Conservation (phyloP, 37 sponge, comb jelly and placozoan species). For the Ephydatia muelleri region DNA sequence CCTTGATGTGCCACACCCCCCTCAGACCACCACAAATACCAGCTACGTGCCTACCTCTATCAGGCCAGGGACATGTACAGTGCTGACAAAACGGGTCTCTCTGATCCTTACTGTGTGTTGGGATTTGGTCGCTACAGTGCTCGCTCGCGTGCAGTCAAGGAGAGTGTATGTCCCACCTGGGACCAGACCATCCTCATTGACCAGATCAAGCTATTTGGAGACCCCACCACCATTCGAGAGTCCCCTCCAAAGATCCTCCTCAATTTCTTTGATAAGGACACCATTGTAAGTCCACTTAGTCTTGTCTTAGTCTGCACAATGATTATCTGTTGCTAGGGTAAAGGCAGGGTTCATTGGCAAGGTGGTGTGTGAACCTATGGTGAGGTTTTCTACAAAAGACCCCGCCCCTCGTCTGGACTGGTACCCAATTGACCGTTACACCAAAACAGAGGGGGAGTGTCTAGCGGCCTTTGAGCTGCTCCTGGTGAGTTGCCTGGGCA, state of each 20-base stretch:
- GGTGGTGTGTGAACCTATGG: slow-evolving; percentile 47
- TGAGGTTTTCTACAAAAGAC: slow-evolving; percentile 60
- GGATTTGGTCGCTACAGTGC: slow-evolving; percentile 76
- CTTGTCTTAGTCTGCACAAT: not conserved
- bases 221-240: slow-evolving; percentile 56
- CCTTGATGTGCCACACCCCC: slow-evolving; percentile 2
- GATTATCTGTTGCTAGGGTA: slow-evolving; percentile 61
- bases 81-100: slow-evolving; percentile 92
- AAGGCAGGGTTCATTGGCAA: slow-evolving; percentile 88
- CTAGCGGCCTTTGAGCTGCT: slow-evolving; percentile 95
- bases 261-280: slow-evolving; percentile 96
- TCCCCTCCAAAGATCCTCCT: slow-evolving; percentile 77
- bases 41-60: slow-evolving; percentile 96
- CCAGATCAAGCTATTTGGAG: slow-evolving; percentile 84
- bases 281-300: slow-evolving; percentile 60
- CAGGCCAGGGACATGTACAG: slow-evolving; percentile 94
- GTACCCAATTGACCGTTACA: slow-evolving; percentile 70
- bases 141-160: slow-evolving; percentile 66
- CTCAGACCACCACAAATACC: slow-evolving; percentile 82
- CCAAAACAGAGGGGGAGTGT: slow-evolving; percentile 80
- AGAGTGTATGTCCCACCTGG: slow-evolving; percentile 97
- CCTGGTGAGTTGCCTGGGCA: slow-evolving; percentile 13
- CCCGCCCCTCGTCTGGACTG: slow-evolving; percentile 81
- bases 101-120: slow-evolving; percentile 91
- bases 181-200: slow-evolving; percentile 94